Evolutionary conservation across 2,113 vertebrate genomes (phyloP), one percentile per base, ranked within the genome.

Genomic region (Silurus glanis): DNA sequence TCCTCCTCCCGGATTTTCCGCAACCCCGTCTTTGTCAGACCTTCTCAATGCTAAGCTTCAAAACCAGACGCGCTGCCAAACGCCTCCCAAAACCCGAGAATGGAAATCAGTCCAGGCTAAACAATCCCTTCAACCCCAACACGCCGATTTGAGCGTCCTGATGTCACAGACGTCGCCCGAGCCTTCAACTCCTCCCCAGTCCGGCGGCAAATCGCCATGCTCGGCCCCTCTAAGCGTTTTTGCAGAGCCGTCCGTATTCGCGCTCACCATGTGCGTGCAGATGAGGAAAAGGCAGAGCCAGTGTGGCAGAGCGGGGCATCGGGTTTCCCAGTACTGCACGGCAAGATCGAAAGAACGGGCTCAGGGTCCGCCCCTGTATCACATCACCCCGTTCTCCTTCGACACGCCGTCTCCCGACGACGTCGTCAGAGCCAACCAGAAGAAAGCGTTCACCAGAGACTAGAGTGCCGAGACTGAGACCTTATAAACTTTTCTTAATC

Each of bases 371-470:
- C 94, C 94, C 80, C 83, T 96, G 16, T 87, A 94, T 66, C 85
- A 94, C 81, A 96, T 99, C 87, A 92, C 91, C 62, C 97, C 97
- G 0, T 99, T 99, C 93, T 88, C 95, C 89, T 99, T 99, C 87
- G 94, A 97, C 90, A 96, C 97, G 4, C 97, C 97, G 25, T 99
- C 98, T 87, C 98, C 98, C 17, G 98, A 99, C 90, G 98, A 99
- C 92, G 94, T 98, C 74, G 96, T 99, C 79, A 97, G 96, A 91
- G 95, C 96, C 71, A 96, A 95, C 87, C 97, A 99, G 92, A 96
- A 92, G 91, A 98, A 95, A 93, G 96, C 97, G 88, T 99, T 99
- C 91, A 95, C 95, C 84, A 95, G 96, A 92, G 84, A 95, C 1
- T 89, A 83, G 82, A 37, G 16, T 37, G 37, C 3, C 37, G 37